A percentile compares a stretch with the other conserved stretches of the same genome.
These are phyloP conservation scores for Lacerta bilineata DNA, from an alignment of 2,797 vertebrate species.

Conservation along the genomic window DNA sequence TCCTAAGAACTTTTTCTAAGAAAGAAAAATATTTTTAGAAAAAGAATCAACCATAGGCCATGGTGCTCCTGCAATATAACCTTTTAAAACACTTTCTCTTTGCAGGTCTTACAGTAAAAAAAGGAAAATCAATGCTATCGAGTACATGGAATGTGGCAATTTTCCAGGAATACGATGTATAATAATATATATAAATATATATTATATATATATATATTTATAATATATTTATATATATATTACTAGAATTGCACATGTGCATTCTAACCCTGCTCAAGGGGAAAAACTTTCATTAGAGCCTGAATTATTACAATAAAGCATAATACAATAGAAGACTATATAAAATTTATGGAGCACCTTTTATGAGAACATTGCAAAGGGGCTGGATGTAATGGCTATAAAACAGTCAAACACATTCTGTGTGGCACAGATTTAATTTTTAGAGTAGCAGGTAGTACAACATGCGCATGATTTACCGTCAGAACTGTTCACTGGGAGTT, in stretches of 20 bases:
- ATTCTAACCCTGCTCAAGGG: slow-evolving; percentile 20
- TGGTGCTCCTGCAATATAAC: background rate
- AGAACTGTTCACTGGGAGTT: slow-evolving; percentile 59
- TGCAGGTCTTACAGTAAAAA: background rate
- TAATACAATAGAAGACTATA: slow-evolving; percentile 46
- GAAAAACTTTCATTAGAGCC: slow-evolving; percentile 42
- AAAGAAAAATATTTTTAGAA: background rate
- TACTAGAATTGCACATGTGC: slow-evolving; percentile 45
- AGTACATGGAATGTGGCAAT: slow-evolving; percentile 23
- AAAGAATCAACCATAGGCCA: background rate
- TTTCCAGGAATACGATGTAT: slow-evolving; percentile 42
- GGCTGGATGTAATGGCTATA: slow-evolving; percentile 65
- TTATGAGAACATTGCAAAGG: slow-evolving; percentile 69
- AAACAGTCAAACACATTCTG: slow-evolving; percentile 65
- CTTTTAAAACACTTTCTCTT: slow-evolving; percentile 2
- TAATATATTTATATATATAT: slow-evolving; percentile 34
- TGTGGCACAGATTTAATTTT: slow-evolving; percentile 74
- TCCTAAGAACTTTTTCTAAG: background rate
- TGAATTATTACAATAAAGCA: slow-evolving; percentile 65
- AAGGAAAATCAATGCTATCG: background rate
- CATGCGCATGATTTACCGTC: slow-evolving; percentile 68
- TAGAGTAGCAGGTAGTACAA: slow-evolving; percentile 68
- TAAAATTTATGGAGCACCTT: slow-evolving; percentile 67
- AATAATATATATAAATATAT: too few species aligned
- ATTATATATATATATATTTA: too few species aligned